phyloP scores from a whole-genome alignment of 2,797 vertebrate genomes.

The Heteromormyrus szaboi region DNA sequence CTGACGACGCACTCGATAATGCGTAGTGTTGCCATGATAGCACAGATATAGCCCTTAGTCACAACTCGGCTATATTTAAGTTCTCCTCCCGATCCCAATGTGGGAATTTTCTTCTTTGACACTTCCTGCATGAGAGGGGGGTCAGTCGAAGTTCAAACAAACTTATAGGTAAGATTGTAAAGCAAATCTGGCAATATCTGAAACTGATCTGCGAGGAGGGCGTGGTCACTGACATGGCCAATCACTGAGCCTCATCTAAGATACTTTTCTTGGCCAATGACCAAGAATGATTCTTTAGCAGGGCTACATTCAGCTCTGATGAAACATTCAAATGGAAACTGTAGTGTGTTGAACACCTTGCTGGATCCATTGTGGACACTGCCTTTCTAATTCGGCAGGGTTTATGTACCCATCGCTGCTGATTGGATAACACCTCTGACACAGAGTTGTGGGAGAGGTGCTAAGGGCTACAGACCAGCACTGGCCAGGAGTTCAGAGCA shows the following conservation, averaged over 20 bases:
- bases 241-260: background rate
- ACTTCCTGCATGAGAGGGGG: background rate
- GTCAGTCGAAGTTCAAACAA: background rate
- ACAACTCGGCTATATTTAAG: slow-evolving; percentile 3
- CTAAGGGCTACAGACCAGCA: no score
- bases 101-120: background rate
- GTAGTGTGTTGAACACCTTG: background rate
- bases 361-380: background rate
- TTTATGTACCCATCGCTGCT: background rate
- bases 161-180: background rate
- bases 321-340: background rate
- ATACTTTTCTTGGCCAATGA: background rate
- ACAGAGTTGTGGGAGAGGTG: background rate
- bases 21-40: background rate
- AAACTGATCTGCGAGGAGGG: background rate
- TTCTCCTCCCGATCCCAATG: background rate
- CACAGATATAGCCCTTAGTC: slow-evolving; percentile 8
- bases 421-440: background rate
- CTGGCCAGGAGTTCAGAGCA: no score
- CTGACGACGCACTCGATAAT: background rate
- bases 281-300: background rate
- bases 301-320: background rate
- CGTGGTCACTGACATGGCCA: background rate
- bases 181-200: background rate
- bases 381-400: background rate